Evolutionary conservation across 2,113 vertebrate species (phyloP).

Genomic region (Salvator merianae): DNA sequence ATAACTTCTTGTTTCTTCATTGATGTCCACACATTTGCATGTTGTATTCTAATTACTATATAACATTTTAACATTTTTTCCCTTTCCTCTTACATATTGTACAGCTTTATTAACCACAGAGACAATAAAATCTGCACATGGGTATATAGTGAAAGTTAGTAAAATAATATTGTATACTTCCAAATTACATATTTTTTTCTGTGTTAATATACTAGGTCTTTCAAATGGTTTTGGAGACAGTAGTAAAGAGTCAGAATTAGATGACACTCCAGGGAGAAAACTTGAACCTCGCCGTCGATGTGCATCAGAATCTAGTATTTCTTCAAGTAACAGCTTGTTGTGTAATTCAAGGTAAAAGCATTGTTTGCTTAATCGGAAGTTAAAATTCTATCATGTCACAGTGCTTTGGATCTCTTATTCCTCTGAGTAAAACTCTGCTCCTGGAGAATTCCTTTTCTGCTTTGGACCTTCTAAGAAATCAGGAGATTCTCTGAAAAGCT

Average conservation of each 20-base stretch:
- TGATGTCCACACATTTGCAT: neutral
- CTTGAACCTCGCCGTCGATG: slow-evolving; percentile 89
- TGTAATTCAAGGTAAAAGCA: slow-evolving; percentile 86
- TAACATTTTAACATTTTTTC: neutral
- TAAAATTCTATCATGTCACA: neutral
- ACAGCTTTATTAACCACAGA: slow-evolving; percentile 16
- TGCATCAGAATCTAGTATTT: slow-evolving; percentile 95
- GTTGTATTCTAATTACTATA: neutral
- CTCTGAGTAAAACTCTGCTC: neutral
- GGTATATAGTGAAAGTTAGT: neutral
- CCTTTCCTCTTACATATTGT: neutral
- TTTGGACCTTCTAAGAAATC: neutral
- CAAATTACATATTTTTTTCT: slow-evolving; percentile 5
- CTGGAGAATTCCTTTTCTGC: neutral
- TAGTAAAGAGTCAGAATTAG: slow-evolving; percentile 75
- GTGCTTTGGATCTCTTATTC: neutral
- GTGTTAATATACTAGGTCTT: slow-evolving; percentile 78
- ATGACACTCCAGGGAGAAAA: slow-evolving; percentile 75
- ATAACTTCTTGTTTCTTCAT: slow-evolving; percentile 22
- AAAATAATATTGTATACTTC: too few species aligned
- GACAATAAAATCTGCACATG: neutral
- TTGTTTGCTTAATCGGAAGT: neutral
- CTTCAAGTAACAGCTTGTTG: slow-evolving; percentile 89
- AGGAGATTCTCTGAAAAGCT: neutral
- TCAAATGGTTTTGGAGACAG: slow-evolving; percentile 87